These are phyloP conservation scores for Cervus canadensis DNA, from an alignment of 2,113 vertebrate species.

Conservation along the genomic window DNA sequence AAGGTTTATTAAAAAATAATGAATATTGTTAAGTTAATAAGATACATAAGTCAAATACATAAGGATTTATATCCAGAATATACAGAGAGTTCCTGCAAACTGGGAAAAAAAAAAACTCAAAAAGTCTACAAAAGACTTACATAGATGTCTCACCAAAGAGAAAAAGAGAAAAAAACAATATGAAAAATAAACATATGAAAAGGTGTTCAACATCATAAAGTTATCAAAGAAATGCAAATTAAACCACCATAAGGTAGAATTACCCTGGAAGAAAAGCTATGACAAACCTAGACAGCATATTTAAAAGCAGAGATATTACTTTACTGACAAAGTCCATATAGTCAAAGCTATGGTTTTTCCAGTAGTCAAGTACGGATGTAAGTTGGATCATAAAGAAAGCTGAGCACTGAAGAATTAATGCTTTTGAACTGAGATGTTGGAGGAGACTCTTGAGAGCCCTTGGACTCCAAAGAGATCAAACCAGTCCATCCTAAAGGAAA, in stretches of 20 bases:
- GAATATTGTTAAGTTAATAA: neutral
- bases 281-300: neutral
- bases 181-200: neutral
- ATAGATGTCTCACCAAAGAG: neutral
- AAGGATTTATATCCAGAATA: neutral
- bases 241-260: neutral
- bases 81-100: neutral
- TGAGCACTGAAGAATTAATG: neutral
- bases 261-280: neutral
- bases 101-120: neutral
- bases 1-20: neutral
- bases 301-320: neutral
- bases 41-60: neutral
- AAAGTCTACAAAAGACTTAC: neutral
- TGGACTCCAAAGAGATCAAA: neutral
- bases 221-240: neutral
- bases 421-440: neutral
- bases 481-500: neutral
- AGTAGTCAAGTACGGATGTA: neutral
- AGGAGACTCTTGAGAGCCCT: neutral
- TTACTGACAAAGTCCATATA: neutral
- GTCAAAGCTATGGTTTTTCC: neutral
- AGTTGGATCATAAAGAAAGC: neutral
- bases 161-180: neutral
- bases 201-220: neutral